Percentiles rank a stretch among this genome's conserved stretches.
These are phyloP conservation scores for Salvelinus fontinalis DNA, from an alignment of 2,113 vertebrate genomes.

Conservation along the genomic window DNA sequence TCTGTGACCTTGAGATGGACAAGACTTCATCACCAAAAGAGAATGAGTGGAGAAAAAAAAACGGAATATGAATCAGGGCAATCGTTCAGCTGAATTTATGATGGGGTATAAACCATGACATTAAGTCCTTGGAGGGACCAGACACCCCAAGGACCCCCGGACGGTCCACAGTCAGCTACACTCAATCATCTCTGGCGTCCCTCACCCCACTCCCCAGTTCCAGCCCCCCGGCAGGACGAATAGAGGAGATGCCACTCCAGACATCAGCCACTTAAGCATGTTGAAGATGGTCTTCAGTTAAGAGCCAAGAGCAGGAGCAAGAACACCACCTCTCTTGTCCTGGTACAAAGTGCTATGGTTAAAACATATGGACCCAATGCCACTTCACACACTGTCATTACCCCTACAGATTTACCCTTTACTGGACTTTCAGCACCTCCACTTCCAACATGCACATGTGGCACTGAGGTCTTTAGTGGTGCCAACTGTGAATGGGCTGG, in stretches of 20 bases:
- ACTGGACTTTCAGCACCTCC: background rate
- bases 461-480: conserved; percentile 17
- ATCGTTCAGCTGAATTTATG: conserved; percentile 57
- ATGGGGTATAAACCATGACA: conserved; percentile 57
- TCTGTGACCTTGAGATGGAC: conserved; percentile 54
- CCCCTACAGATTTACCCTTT: conserved; percentile 1
- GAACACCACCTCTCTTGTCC: conserved; percentile 13
- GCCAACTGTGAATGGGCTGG: conserved; percentile 8
- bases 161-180: conserved; percentile 21
- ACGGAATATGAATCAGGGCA: conserved; percentile 47
- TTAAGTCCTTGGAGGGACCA: conserved; percentile 53
- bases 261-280: conserved; percentile 29
- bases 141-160: conserved; percentile 30
- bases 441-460: conserved; percentile 4
- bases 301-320: conserved; percentile 27
- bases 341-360: conserved; percentile 12
- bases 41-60: conserved; percentile 18
- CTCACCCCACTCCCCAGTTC: background rate
- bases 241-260: conserved; percentile 38
- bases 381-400: background rate
- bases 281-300: conserved; percentile 21
- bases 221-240: conserved; percentile 18
- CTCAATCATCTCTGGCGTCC: conserved; percentile 40
- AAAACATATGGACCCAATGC: conserved; percentile 3
- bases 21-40: conserved; percentile 36